Conservation (phyloP, 23 tunicate species). For the Halocynthia roretzi region DNA sequence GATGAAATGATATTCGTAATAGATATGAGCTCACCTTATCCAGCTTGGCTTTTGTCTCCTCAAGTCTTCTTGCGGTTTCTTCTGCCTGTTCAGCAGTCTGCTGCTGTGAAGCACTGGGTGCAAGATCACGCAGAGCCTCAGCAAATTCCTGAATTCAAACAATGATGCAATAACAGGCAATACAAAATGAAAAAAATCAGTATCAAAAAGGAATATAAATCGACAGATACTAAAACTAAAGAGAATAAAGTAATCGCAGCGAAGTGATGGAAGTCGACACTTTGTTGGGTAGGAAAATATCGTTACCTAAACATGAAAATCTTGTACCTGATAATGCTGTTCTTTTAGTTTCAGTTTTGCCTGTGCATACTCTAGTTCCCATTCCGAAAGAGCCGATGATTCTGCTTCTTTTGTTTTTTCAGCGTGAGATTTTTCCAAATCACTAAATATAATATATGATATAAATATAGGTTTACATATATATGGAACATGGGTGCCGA, state of each 20-base stretch:
- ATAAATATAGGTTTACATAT: not conserved
- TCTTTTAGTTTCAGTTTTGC: slow-evolving; percentile 87
- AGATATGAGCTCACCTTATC: slow-evolving; percentile 35
- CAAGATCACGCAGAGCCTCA: slow-evolving; percentile 74
- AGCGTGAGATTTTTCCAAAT: slow-evolving; percentile 35
- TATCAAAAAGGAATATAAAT: not conserved
- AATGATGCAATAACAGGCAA: not conserved
- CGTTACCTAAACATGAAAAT: not conserved
- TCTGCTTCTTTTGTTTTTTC: slow-evolving; percentile 41
- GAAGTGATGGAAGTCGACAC: no score
- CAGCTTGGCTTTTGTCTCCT: slow-evolving; percentile 55
- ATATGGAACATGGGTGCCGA: no score
- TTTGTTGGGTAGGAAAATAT: no score
- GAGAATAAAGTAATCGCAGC: not conserved
- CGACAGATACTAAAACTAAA: no score
- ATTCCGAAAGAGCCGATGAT: slow-evolving; percentile 32
- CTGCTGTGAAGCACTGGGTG: slow-evolving; percentile 68
- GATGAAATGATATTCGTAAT: not conserved
- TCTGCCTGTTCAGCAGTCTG: slow-evolving; percentile 67
- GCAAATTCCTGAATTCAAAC: slow-evolving; percentile 52
- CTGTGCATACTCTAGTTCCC: slow-evolving; percentile 81
- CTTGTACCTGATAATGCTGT: slow-evolving; percentile 79
- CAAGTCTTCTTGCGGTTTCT: slow-evolving; percentile 58
- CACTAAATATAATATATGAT: slow-evolving; percentile 11
- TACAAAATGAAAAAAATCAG: not conserved